Percentiles rank a stretch among this genome's conserved stretches.
Conservation (phyloP, 2,888 invertebrate genomes). For the Platypus cylindrus region DNA sequence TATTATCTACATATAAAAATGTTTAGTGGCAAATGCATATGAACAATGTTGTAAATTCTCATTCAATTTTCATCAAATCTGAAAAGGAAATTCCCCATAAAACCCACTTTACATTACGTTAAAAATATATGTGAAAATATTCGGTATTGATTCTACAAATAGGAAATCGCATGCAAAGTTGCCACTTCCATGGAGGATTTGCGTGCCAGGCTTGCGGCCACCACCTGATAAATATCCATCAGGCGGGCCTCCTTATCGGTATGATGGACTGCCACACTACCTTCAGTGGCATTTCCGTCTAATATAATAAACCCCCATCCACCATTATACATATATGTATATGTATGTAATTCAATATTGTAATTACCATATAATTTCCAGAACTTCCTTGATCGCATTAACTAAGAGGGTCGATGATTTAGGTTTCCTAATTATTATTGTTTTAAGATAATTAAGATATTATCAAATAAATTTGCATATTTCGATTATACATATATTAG, state of each 20-base stretch:
- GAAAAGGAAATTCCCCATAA: no score
- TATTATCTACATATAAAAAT: no score
- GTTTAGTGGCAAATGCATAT: no score
- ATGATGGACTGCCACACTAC: slow-evolving; percentile 16
- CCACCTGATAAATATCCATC: slow-evolving; percentile 16
- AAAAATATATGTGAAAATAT: slow-evolving; percentile 12
- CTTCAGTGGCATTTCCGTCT: slow-evolving; percentile 14
- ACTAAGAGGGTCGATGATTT: no score
- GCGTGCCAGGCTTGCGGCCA: slow-evolving; percentile 11
- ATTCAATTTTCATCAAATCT: no score
- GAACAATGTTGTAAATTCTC: no score
- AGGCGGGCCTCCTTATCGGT: slow-evolving; percentile 12
- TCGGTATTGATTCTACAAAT: slow-evolving; percentile 9
- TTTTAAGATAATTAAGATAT: no score
- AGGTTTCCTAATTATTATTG: no score
- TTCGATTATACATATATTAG: no score
- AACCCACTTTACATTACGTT: no score
- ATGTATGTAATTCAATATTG: slow-evolving; percentile 14
- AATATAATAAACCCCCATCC: slow-evolving; percentile 13
- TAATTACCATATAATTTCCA: slow-evolving; percentile 15
- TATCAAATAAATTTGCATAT: no score
- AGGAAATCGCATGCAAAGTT: slow-evolving; percentile 16
- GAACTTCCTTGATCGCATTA: slow-evolving; percentile 13
- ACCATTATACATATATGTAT: no score
- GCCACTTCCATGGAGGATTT: slow-evolving; percentile 14